A percentile compares a stretch with the other conserved stretches of the same genome.
phyloP scores from a whole-genome alignment of 1,140 invertebrate genomes.

The Xylocopa sonorina region DNA sequence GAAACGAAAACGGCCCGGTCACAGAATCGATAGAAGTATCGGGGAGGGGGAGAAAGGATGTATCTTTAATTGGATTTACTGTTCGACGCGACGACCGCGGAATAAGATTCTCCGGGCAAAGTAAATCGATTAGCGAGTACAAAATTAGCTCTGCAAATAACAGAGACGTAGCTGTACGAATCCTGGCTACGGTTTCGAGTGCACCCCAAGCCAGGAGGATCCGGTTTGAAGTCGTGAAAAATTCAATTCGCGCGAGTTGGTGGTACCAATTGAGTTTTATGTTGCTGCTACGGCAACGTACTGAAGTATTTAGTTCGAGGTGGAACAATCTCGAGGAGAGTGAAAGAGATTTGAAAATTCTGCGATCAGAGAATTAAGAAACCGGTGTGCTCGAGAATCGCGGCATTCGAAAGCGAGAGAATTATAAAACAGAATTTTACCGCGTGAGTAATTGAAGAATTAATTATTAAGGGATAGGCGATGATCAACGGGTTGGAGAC shows the following conservation, averaged over 20 bases:
- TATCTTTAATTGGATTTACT: slow-evolving; percentile 44
- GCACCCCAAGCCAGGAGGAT: no score
- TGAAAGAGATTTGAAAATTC: neutral
- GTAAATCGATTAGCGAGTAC: slow-evolving; percentile 32
- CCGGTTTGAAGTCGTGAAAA: neutral
- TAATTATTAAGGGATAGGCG: neutral
- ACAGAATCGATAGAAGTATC: neutral
- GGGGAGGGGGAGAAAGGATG: no score
- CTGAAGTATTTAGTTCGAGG: neutral
- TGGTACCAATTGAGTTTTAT: neutral
- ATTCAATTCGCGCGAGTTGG: neutral
- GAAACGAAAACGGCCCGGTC: neutral
- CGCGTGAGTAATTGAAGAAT: neutral
- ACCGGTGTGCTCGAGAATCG: no score
- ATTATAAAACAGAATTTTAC: no score
- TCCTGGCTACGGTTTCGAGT: neutral
- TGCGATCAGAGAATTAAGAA: no score
- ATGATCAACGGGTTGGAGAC: neutral
- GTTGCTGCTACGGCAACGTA: no score
- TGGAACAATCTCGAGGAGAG: neutral
- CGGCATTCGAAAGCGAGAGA: no score
- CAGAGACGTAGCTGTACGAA: neutral
- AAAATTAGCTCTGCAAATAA: slow-evolving; percentile 18
- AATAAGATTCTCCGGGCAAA: slow-evolving; percentile 12
- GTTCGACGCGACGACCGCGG: slow-evolving; percentile 10